phyloP scores from a whole-genome alignment of 2,888 invertebrate species.

The Cephus pulcher region DNA sequence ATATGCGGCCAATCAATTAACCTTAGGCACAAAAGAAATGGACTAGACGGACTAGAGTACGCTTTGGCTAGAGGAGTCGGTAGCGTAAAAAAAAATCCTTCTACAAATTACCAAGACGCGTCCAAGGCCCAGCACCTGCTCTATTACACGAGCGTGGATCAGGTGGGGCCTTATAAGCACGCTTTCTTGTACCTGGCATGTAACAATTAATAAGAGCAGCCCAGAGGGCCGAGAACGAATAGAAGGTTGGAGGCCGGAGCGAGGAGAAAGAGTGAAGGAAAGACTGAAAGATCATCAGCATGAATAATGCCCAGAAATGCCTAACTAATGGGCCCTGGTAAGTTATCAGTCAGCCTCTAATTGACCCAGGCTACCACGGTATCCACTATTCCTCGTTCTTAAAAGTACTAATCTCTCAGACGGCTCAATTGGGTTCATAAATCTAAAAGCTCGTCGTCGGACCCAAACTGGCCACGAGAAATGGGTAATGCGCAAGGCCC shows the following conservation, averaged over 20 bases:
- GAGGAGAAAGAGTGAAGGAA: neutral
- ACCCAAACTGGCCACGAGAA: neutral
- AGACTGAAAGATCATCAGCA: neutral
- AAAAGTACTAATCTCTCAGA: neutral
- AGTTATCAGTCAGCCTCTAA: slow-evolving; percentile 30
- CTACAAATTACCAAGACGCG: slow-evolving; percentile 6
- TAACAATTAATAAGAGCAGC: slow-evolving; percentile 5
- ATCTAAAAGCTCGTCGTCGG: neutral
- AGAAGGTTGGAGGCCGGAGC: neutral
- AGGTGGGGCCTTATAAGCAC: neutral
- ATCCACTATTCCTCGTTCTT: neutral
- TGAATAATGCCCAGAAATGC: slow-evolving; percentile 21
- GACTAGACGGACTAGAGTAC: neutral
- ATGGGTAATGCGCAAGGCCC: neutral
- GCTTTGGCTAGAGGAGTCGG: slow-evolving; percentile 6
- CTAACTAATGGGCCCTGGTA: slow-evolving; percentile 43
- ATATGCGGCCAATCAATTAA: neutral
- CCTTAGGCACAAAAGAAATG: neutral
- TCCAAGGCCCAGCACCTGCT: slow-evolving; percentile 7
- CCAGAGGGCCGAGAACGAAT: neutral
- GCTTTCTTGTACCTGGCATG: slow-evolving; percentile 1
- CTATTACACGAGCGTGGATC: neutral
- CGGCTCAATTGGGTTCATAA: neutral
- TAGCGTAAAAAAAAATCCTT: slow-evolving; percentile 6
- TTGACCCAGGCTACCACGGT: slow-evolving; percentile 34